These are phyloP conservation scores for Phylloscopus trochiloides DNA, from an alignment of 2,113 vertebrate species.

Conservation along the genomic window DNA sequence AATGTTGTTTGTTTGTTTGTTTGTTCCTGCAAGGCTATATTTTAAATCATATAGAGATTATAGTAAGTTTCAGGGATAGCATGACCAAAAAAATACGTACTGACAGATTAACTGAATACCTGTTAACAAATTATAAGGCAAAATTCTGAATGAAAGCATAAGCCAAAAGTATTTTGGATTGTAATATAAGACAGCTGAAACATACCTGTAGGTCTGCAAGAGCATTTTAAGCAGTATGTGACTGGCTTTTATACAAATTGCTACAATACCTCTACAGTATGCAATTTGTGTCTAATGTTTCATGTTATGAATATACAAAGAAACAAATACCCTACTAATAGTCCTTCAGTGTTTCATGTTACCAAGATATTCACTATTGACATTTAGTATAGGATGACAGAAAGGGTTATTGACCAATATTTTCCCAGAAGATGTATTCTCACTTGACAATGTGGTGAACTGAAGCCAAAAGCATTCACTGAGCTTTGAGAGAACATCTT, in stretches of 20 bases:
- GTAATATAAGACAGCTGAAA: neutral
- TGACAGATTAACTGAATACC: neutral
- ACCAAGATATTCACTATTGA: neutral
- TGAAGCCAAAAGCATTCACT: neutral
- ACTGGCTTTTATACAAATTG: neutral
- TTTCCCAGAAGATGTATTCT: neutral
- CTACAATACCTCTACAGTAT: neutral
- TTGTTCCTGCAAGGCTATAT: neutral
- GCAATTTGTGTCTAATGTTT: neutral
- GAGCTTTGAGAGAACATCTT: neutral
- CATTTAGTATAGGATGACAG: neutral
- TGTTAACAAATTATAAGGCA: neutral
- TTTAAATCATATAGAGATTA: too few species aligned
- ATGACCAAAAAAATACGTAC: neutral
- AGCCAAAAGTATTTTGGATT: neutral
- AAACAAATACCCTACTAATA: neutral
- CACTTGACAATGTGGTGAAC: neutral
- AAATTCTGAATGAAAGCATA: neutral
- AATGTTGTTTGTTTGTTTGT: neutral
- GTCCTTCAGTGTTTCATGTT: neutral
- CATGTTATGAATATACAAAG: neutral
- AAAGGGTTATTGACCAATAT: neutral
- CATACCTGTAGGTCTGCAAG: neutral
- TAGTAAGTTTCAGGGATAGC: neutral
- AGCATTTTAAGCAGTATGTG: neutral